These are phyloP conservation scores for Maniola hyperantus DNA, from an alignment of 2,888 invertebrate genomes.

Conservation along the genomic window DNA sequence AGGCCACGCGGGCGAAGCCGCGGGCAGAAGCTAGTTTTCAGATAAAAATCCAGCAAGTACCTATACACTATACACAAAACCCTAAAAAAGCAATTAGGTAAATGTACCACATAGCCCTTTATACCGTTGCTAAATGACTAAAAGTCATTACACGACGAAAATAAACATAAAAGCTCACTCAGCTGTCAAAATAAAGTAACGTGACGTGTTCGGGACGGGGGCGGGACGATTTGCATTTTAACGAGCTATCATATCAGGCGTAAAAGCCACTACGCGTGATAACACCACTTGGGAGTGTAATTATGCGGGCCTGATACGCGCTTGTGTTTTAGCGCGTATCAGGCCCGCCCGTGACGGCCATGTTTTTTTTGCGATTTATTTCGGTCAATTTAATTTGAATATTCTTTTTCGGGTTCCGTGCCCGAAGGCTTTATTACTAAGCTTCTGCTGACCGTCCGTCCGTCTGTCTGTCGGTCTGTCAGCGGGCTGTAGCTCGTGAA, in stretches of 20 bases:
- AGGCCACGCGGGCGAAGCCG: no score
- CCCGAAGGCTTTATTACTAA: no score
- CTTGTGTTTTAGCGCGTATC: neutral
- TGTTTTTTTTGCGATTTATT: slow-evolving; percentile 12
- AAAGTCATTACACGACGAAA: slow-evolving; percentile 23
- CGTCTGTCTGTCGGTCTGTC: no score
- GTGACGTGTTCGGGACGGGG: slow-evolving; percentile 19
- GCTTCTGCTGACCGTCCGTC: no score
- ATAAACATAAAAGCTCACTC: slow-evolving; percentile 23
- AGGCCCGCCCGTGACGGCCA: neutral
- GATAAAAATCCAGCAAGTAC: no score
- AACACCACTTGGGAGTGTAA: slow-evolving; percentile 31
- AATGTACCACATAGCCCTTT: neutral
- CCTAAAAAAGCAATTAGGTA: no score
- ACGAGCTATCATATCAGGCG: slow-evolving; percentile 34
- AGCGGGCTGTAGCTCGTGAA: no score
- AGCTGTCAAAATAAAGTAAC: slow-evolving; percentile 24
- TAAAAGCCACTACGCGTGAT: slow-evolving; percentile 35
- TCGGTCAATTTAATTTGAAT: neutral
- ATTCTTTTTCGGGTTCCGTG: neutral
- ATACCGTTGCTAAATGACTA: slow-evolving; percentile 6
- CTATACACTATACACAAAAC: no score
- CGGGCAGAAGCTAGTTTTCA: no score
- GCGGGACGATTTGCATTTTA: slow-evolving; percentile 39
- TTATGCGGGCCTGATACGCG: slow-evolving; percentile 27